Evolutionary conservation across 2,797 vertebrate genomes (phyloP).

Genomic region (Siniperca scherzeri): DNA sequence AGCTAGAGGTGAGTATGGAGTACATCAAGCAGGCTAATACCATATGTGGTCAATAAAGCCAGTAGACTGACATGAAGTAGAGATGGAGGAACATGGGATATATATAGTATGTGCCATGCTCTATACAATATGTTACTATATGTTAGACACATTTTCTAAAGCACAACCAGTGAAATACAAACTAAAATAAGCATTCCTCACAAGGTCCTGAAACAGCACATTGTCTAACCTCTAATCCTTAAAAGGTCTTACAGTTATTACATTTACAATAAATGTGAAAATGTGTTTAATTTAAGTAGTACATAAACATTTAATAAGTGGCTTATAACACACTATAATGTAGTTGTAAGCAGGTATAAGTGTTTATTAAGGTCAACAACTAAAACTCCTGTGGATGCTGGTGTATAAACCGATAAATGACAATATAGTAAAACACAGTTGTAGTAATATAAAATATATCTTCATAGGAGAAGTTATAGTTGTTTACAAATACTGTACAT

Average conservation of each 20-base stretch:
- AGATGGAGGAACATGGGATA: background rate
- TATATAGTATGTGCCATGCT: background rate
- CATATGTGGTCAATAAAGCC: slow-evolving; percentile 5
- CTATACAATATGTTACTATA: background rate
- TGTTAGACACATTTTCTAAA: background rate
- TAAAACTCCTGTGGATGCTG: background rate
- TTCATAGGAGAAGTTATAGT: background rate
- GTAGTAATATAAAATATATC: background rate
- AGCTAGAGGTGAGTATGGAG: slow-evolving; percentile 90
- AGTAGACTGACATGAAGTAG: background rate
- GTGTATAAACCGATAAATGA: background rate
- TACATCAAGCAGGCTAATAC: background rate
- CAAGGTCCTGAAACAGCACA: background rate
- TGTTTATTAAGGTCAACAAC: background rate
- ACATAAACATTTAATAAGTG: background rate
- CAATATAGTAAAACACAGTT: background rate
- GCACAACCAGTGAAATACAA: background rate
- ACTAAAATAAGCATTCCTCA: background rate
- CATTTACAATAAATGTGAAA: background rate
- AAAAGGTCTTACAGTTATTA: background rate
- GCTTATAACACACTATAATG: background rate
- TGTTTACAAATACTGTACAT: background rate
- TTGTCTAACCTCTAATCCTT: background rate
- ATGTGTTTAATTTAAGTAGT: background rate
- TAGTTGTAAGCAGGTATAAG: background rate